phyloP scores from a whole-genome alignment of 23 tunicate genomes.

The Halocynthia aurantium region DNA sequence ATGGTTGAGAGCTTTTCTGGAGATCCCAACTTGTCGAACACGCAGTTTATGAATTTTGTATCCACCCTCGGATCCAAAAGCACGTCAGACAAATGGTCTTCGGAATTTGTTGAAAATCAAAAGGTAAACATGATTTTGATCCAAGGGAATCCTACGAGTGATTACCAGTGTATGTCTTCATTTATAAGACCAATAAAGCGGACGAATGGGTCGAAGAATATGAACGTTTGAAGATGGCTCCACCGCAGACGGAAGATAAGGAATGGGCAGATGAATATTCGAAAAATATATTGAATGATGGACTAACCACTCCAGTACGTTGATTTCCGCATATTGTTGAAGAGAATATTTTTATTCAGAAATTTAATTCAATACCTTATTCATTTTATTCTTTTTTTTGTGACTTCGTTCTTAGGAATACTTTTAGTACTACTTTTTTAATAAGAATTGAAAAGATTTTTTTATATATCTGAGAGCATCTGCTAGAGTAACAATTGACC shows the following conservation, averaged over 20 bases:
- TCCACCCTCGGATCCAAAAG: constrained; percentile 35
- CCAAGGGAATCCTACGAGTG: background rate
- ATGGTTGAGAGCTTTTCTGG: constrained; percentile 30
- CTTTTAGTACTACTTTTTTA: too few species aligned
- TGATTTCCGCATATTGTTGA: background rate
- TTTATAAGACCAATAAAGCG: constrained; percentile 3
- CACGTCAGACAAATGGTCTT: constrained; percentile 45
- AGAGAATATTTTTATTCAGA: background rate
- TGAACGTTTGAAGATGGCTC: background rate
- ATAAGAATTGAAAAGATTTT: background rate
- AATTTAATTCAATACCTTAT: too few species aligned
- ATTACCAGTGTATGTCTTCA: background rate
- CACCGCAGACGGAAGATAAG: constrained; percentile 7
- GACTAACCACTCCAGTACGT: constrained; percentile 1
- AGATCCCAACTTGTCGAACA: constrained; percentile 51
- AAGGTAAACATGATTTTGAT: background rate
- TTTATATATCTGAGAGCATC: background rate
- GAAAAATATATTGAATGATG: constrained; percentile 3
- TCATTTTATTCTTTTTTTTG: too few species aligned
- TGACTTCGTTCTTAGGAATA: too few species aligned
- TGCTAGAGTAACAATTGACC: background rate
- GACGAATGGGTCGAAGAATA: constrained; percentile 35
- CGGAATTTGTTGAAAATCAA: constrained; percentile 39
- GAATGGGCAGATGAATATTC: constrained; percentile 39
- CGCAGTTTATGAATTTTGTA: constrained; percentile 64